Evolutionary conservation across 2,113 vertebrate species (phyloP).

Genomic region (Nibea albiflora): DNA sequence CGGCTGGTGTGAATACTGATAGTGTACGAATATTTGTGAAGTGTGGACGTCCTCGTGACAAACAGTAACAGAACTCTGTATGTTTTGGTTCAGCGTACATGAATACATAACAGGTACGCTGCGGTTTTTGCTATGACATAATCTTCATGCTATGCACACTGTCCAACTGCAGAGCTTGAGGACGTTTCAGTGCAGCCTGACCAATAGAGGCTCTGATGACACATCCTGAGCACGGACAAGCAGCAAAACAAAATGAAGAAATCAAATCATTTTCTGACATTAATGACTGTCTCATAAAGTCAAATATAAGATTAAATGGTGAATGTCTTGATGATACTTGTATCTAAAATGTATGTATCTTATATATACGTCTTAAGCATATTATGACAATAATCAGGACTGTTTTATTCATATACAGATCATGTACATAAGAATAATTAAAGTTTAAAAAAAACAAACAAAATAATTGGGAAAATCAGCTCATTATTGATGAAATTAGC

Average conservation of each 20-base stretch:
- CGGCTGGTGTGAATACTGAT: conserved; percentile 4
- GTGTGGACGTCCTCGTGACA: not conserved
- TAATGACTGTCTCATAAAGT: not conserved
- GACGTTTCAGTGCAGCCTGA: not conserved
- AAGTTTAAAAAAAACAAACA: not conserved
- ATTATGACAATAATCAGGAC: not conserved
- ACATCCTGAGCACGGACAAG: not conserved
- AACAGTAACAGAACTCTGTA: not conserved
- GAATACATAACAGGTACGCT: not conserved
- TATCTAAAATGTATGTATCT: not conserved
- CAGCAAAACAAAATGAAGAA: not conserved
- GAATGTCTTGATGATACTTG: not conserved
- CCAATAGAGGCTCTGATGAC: not conserved
- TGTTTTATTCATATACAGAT: not conserved
- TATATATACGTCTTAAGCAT: not conserved
- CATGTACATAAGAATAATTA: not conserved
- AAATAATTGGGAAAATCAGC: conserved; percentile 48
- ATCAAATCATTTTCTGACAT: not conserved
- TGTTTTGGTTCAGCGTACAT: not conserved
- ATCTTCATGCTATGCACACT: not conserved
- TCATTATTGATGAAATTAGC: conserved; percentile 69
- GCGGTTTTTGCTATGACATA: not conserved
- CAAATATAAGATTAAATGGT: not conserved
- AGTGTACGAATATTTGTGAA: not conserved
- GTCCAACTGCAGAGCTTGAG: not conserved